Conservation (phyloP, 2,888 invertebrate genomes). For the Scrobipalpa atriplicella region DNA sequence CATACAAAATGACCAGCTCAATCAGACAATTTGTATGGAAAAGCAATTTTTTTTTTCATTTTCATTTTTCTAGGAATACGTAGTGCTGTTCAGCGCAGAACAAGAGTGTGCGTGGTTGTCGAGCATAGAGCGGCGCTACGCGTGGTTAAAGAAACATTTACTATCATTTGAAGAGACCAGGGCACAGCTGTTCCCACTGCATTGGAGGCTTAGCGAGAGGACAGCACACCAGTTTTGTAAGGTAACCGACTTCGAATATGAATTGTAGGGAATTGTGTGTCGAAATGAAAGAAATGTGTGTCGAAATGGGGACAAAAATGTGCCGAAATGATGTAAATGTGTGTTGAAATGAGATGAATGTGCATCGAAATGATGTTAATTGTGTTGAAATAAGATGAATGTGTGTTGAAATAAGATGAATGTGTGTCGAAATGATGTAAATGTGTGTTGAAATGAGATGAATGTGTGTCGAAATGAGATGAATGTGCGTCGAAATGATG, state of each 20-base stretch:
- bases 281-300: background rate
- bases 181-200: constrained; percentile 92
- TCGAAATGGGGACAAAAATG: background rate
- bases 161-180: constrained; percentile 96
- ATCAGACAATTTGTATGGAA: too few species aligned
- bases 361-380: too few species aligned
- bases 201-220: constrained; percentile 97
- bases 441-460: too few species aligned
- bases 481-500: too few species aligned
- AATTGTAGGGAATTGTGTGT: background rate
- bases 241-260: constrained; percentile 42
- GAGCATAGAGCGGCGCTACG: constrained; percentile 95
- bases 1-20: too few species aligned
- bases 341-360: too few species aligned
- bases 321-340: too few species aligned
- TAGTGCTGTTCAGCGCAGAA: constrained; percentile 95
- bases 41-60: background rate
- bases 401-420: too few species aligned
- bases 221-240: constrained; percentile 96
- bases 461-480: too few species aligned
- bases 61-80: constrained; percentile 89
- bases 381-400: too few species aligned
- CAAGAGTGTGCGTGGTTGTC: constrained; percentile 99
- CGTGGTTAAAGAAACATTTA: constrained; percentile 97
- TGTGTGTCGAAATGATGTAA: too few species aligned